Conservation (phyloP, 2,797 vertebrate species). For the Tolypeutes matacus region DNA sequence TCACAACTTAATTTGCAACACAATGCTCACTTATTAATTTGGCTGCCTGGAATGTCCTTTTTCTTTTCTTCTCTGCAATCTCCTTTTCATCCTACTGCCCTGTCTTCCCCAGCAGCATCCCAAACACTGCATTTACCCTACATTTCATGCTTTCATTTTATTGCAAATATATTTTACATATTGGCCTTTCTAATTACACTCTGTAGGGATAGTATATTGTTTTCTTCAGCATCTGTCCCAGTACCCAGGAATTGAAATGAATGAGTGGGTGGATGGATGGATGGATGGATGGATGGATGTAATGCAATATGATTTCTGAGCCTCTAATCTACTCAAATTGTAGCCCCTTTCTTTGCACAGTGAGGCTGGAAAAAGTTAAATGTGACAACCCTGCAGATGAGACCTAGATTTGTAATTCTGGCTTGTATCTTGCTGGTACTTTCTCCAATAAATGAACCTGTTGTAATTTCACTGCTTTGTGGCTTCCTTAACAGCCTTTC, state of each 20-base stretch:
- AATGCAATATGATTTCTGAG: constrained; percentile 3
- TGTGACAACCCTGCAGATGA: constrained; percentile 48
- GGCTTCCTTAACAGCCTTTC: constrained; percentile 72
- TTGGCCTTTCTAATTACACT: constrained; percentile 56
- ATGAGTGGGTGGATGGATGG: neutral
- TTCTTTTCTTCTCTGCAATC: constrained; percentile 36
- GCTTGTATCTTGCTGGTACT: constrained; percentile 60
- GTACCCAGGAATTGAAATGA: constrained; percentile 43
- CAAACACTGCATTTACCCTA: constrained; percentile 54
- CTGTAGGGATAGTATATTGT: constrained; percentile 16
- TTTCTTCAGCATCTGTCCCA: constrained; percentile 51
- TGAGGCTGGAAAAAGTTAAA: constrained; percentile 53
- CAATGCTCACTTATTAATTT: constrained; percentile 64
- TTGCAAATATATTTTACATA: constrained; percentile 67
- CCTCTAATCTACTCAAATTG: neutral
- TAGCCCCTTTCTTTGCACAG: neutral
- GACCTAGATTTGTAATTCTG: constrained; percentile 41
- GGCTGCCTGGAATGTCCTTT: constrained; percentile 19
- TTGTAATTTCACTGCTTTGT: constrained; percentile 70
- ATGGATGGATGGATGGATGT: neutral
- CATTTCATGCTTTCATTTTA: constrained; percentile 56
- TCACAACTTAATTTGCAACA: constrained; percentile 69
- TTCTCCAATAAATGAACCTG: constrained; percentile 73
- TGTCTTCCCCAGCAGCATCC: constrained; percentile 48
- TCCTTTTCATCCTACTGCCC: neutral